Conservation (phyloP, 1,140 invertebrate species). For the Drosophila sp. region DNA sequence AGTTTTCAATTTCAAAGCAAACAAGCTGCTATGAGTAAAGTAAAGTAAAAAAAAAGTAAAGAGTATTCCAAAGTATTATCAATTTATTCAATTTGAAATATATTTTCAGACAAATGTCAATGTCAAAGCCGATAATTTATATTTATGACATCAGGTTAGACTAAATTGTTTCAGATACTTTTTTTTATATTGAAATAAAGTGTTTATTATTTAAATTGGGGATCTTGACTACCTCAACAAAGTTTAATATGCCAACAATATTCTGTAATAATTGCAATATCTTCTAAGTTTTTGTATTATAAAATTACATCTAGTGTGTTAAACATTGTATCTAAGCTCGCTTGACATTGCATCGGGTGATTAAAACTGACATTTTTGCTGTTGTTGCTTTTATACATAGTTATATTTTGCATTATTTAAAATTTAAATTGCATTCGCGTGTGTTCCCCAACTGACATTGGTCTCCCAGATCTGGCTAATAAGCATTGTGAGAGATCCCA, state of each 20-base stretch:
- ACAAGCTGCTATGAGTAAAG: too few species aligned
- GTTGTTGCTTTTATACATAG: slow-evolving; percentile 2
- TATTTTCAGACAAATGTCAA: too few species aligned
- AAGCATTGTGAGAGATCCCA: slow-evolving; percentile 29
- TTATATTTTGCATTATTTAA: slow-evolving; percentile 35
- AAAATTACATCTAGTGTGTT: background rate
- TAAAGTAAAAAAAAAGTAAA: too few species aligned
- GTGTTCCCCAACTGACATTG: slow-evolving; percentile 26
- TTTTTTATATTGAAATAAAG: too few species aligned
- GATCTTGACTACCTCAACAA: background rate
- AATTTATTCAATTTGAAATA: too few species aligned
- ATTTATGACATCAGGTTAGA: too few species aligned
- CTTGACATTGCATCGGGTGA: slow-evolving; percentile 33
- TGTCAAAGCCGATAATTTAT: too few species aligned
- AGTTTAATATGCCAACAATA: background rate
- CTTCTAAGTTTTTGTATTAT: background rate
- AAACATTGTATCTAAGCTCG: slow-evolving; percentile 7
- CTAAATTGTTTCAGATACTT: too few species aligned
- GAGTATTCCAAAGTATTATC: too few species aligned
- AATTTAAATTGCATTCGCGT: slow-evolving; percentile 38
- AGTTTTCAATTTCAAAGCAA: too few species aligned
- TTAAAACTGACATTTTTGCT: slow-evolving; percentile 6
- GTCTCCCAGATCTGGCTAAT: slow-evolving; percentile 22
- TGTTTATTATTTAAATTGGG: background rate
- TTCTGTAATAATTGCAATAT: slow-evolving; percentile 4